These are phyloP conservation scores for Tortricodes alternella DNA, from an alignment of 2,888 invertebrate genomes.

Conservation along the genomic window DNA sequence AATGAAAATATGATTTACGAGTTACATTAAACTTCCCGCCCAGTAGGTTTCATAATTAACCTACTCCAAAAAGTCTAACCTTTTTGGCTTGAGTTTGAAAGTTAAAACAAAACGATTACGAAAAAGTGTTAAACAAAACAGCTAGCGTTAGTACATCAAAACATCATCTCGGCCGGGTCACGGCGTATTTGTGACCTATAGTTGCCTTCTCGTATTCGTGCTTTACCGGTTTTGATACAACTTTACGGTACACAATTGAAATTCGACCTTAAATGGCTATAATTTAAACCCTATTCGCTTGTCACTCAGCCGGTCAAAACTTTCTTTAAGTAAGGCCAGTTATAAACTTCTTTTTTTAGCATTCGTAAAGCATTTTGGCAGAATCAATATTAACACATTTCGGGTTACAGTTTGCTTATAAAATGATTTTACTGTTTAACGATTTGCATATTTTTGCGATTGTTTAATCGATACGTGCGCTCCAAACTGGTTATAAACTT, in stretches of 20 bases:
- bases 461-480: not conserved
- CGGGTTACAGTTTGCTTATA: constrained; percentile 29
- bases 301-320: constrained; percentile 40
- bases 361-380: constrained; percentile 42
- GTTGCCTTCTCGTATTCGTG: constrained; percentile 58
- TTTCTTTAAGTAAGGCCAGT: constrained; percentile 55
- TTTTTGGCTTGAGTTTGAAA: not conserved
- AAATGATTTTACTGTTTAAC: constrained; percentile 26
- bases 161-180: constrained; percentile 60
- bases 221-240: constrained; percentile 69
- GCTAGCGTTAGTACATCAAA: constrained; percentile 52
- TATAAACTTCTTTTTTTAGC: constrained; percentile 45
- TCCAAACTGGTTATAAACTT: constrained; percentile 1
- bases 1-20: no score
- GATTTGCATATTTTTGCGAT: constrained; percentile 24
- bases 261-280: constrained; percentile 1
- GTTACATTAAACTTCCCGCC: no score
- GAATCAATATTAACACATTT: constrained; percentile 38
- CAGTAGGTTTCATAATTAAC: no score
- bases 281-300: constrained; percentile 39
- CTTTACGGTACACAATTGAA: constrained; percentile 47
- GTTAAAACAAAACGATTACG: constrained; percentile 40
- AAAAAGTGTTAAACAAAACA: constrained; percentile 51
- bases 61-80: not conserved
- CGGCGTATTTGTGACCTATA: constrained; percentile 68